Conservation (phyloP, 2,797 vertebrate genomes). For the Odontamblyopus lacepedii region DNA sequence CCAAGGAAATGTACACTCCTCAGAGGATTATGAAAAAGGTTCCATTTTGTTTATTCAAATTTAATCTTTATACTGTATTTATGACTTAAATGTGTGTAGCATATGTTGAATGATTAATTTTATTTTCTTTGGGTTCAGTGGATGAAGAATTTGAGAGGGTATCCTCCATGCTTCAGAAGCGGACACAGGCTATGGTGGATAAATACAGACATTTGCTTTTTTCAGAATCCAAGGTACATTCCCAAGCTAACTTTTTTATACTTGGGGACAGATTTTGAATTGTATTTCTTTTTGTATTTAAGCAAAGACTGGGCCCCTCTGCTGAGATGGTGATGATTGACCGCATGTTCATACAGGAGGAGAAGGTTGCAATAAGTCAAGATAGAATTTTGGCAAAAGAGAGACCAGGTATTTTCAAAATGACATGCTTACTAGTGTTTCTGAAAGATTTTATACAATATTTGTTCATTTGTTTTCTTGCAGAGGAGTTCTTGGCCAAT, state of each 20-base stretch:
- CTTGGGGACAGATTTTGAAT: slow-evolving; percentile 48
- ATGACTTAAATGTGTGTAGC: too few species aligned
- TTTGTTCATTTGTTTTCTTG: slow-evolving; percentile 25
- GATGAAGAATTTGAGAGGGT: slow-evolving; percentile 94
- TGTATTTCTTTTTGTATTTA: slow-evolving; percentile 45
- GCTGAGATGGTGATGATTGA: slow-evolving; percentile 99
- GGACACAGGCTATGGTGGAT: slow-evolving; percentile 95
- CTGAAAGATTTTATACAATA: neutral
- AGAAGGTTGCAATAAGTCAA: slow-evolving; percentile 86
- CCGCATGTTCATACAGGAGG: slow-evolving; percentile 95
- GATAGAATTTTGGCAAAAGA: slow-evolving; percentile 90
- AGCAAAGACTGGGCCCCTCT: slow-evolving; percentile 90
- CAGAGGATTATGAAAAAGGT: slow-evolving; percentile 87
- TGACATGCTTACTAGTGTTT: neutral
- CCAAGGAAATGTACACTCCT: slow-evolving; percentile 88
- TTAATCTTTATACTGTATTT: too few species aligned
- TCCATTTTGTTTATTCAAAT: neutral
- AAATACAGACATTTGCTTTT: slow-evolving; percentile 93
- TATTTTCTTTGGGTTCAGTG: slow-evolving; percentile 69
- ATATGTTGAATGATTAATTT: neutral
- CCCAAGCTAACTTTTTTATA: slow-evolving; percentile 25
- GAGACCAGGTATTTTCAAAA: slow-evolving; percentile 82
- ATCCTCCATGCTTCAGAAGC: slow-evolving; percentile 88
- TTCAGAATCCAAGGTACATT: slow-evolving; percentile 89
- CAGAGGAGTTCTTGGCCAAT: slow-evolving; percentile 89